Conservation (phyloP, 2,888 invertebrate genomes). For the Brenthis daphne region DNA sequence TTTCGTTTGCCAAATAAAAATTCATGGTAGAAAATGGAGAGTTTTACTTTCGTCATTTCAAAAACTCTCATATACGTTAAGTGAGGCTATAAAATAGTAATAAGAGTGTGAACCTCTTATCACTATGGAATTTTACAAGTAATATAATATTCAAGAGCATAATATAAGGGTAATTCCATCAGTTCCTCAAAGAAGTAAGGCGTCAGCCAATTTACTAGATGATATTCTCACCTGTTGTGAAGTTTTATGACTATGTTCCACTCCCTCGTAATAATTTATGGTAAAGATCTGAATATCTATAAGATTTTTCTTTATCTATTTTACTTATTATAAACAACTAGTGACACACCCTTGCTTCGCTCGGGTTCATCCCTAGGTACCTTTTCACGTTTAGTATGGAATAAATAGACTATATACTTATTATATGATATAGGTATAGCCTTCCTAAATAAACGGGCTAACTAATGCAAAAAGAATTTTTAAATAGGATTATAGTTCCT, state of each 20-base stretch:
- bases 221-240: conserved; percentile 54
- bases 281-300: neutral
- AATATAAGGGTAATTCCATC: conserved; percentile 27
- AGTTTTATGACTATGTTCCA: conserved; percentile 45
- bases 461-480: too few species aligned
- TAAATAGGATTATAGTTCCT: too few species aligned
- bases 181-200: conserved; percentile 29
- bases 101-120: conserved; percentile 24
- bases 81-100: conserved; percentile 25
- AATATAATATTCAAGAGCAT: conserved; percentile 28
- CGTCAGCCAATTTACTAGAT: conserved; percentile 41
- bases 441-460: too few species aligned
- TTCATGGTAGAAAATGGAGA: too few species aligned
- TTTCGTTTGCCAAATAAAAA: too few species aligned
- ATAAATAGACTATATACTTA: too few species aligned
- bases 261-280: conserved; percentile 14
- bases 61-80: neutral
- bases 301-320: neutral
- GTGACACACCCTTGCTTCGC: too few species aligned
- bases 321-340: neutral
- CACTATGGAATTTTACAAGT: conserved; percentile 29
- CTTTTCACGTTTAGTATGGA: too few species aligned
- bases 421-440: too few species aligned
- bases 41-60: too few species aligned
- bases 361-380: too few species aligned